phyloP scores from a whole-genome alignment of 1,140 invertebrate species.

The Babylonia areolata region DNA sequence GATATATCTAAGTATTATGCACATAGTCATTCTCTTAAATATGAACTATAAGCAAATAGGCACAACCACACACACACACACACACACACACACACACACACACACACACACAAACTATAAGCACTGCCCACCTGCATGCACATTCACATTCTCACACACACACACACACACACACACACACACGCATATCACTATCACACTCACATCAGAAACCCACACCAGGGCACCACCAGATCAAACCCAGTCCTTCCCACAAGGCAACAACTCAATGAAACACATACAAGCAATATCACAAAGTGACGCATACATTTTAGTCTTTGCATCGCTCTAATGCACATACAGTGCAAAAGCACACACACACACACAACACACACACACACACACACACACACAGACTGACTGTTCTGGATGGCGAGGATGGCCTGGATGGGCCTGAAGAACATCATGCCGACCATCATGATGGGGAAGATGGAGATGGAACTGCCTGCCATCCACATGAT shows the following conservation, averaged over 20 bases:
- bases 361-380: neutral
- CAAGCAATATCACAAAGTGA: neutral
- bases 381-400: conserved; percentile 52
- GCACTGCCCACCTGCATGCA: neutral
- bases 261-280: too few relatives aligned
- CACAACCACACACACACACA: conserved; percentile 10
- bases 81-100: conserved; percentile 5
- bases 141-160: neutral
- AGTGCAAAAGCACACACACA: neutral
- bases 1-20: too few relatives aligned
- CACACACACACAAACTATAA: neutral
- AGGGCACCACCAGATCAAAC: too few relatives aligned
- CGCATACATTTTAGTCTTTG: too few relatives aligned
- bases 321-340: too few relatives aligned
- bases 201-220: neutral
- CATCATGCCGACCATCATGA: conserved; percentile 99
- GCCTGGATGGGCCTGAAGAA: conserved; percentile 97
- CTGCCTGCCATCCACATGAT: conserved; percentile 99
- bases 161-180: neutral
- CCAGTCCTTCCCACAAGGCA: too few relatives aligned
- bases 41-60: neutral
- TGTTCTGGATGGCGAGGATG: conserved; percentile 82
- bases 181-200: neutral
- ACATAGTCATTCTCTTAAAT: too few relatives aligned
- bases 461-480: conserved; percentile 99